Conservation (phyloP, 2,888 invertebrate genomes). For the Leptogaster cylindrica region DNA sequence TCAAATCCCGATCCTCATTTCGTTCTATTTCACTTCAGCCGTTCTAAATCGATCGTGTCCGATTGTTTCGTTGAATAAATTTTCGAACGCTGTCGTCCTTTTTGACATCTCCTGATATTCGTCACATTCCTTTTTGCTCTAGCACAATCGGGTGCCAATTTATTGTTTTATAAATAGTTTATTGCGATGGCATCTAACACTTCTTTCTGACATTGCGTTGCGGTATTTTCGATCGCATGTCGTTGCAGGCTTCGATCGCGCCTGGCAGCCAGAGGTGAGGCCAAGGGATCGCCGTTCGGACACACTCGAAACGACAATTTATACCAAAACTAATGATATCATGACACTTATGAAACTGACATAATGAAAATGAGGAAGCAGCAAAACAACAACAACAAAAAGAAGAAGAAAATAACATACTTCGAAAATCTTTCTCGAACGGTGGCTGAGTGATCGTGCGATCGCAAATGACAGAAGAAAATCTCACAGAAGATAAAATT, state of each 20-base stretch:
- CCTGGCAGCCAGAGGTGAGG: too few species aligned
- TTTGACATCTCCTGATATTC: background rate
- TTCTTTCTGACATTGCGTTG: slow-evolving; percentile 6
- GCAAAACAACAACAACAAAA: too few species aligned
- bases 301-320: too few species aligned
- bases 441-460: background rate
- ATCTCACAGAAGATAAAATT: background rate
- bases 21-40: background rate
- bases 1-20: background rate
- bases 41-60: background rate
- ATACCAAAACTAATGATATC: background rate
- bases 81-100: background rate
- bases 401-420: too few species aligned
- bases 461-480: background rate
- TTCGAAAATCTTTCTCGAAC: background rate
- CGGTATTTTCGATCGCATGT: background rate
- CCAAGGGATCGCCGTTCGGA: background rate
- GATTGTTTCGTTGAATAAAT: background rate
- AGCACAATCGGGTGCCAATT: slow-evolving; percentile 37
- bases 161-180: slow-evolving; percentile 43
- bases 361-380: background rate
- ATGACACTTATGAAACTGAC: background rate
- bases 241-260: too few species aligned
- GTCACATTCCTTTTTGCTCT: background rate
- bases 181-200: slow-evolving; percentile 7